phyloP scores from a whole-genome alignment of 2,888 invertebrate species.

The Nasonia oneida region DNA sequence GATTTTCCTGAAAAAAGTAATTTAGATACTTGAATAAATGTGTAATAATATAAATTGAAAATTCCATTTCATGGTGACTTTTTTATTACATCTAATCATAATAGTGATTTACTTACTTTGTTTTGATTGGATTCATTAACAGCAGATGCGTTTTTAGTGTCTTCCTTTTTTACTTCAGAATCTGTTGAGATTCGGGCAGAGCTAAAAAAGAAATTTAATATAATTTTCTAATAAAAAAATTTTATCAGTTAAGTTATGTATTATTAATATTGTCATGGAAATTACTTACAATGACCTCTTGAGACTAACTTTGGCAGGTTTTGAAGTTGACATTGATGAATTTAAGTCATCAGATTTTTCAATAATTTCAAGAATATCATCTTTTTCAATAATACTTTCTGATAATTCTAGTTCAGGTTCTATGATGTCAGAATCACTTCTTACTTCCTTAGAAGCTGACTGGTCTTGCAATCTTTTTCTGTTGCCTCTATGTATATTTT shows the following conservation, averaged over 20 bases:
- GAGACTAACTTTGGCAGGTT: constrained; percentile 76
- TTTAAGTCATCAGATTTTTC: constrained; percentile 65
- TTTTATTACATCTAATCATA: neutral
- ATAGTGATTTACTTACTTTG: constrained; percentile 67
- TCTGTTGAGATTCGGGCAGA: constrained; percentile 70
- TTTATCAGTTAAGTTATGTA: neutral
- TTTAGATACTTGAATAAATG: neutral
- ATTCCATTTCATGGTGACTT: neutral
- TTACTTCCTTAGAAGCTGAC: constrained; percentile 21
- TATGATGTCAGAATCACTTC: constrained; percentile 61
- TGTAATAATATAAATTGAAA: neutral
- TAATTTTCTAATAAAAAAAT: constrained; percentile 16
- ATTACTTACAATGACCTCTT: constrained; percentile 77
- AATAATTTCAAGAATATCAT: constrained; percentile 64
- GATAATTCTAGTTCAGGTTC: constrained; percentile 60
- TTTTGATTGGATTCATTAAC: constrained; percentile 69
- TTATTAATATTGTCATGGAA: constrained; percentile 9
- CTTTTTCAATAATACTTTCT: constrained; percentile 62
- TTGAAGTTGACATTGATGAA: constrained; percentile 64
- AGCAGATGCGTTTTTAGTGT: constrained; percentile 66
- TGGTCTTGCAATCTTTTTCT: constrained; percentile 61
- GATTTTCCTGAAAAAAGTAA: constrained; percentile 71
- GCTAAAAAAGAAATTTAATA: constrained; percentile 66
- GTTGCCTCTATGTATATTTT: constrained; percentile 24
- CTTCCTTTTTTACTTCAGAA: constrained; percentile 66